Base-by-base conservation (phyloP, 2,797 vertebrate species). In the Ctenochaetus hawaiiensis region DNA sequence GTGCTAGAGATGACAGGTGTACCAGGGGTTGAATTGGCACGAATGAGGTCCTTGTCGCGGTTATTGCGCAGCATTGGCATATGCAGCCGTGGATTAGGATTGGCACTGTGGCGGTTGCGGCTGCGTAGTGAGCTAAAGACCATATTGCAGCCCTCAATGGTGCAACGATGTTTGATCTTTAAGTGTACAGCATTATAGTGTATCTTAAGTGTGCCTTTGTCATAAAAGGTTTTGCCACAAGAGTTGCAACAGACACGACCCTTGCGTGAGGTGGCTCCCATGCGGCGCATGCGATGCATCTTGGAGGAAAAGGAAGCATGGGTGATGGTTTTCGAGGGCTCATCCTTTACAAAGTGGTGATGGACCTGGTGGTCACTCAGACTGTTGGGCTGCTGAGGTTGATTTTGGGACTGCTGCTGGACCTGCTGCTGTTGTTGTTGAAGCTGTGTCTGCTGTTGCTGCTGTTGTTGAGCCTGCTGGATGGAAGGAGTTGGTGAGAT, bases 231-330 rank as follows among this genome's bases (percentile, higher is more conserved):
- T 90, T 99, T 99, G 74, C 98, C 98, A 74, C 98, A 99, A 13
- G 98, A 98, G 51, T 98, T 99, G 93, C 98, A 99, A 93, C 98
- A 99, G 68, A 99, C 98, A 18, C 98, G 97, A 69, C 98, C 98
- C 87, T 99, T 99, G 77, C 98, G 96, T 0, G 98, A 99, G 8
- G 97, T 97, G 5, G 97, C 89, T 13, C 97, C 98, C 97, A 99
- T 98, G 77, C 99, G 97, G 6, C 98, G 96, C 92, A 99, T 99
- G 45, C 98, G 97, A 90, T 99, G 98, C 95, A 98, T 96, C 85
- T 99, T 98, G 67, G 97, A 98, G 83, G 97, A 97, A 88, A 99
- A 99, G 63, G 98, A 97, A 92, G 97, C 95, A 84, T 99, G 98
- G 75, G 94, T 93, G 84, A 99, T 95, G 67, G 79, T 89, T 91